Evolutionary conservation across 2,888 invertebrate genomes (phyloP), one percentile per base, ranked within the genome.

Genomic region (Drosophila ustulata): DNA sequence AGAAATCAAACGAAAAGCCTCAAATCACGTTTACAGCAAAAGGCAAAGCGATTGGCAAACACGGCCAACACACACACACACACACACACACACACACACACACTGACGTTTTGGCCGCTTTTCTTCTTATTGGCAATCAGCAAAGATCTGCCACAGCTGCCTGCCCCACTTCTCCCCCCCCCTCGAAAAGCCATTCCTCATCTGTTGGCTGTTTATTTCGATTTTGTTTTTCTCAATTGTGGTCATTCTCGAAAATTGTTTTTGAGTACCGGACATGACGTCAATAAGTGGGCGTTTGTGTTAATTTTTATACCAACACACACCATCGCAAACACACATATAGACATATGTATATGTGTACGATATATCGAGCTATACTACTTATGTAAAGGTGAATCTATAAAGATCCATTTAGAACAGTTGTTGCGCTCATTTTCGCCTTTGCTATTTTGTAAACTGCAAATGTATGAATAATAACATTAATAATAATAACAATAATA

Each of bases 271-370:
- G 90, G 91, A 92, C 89, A 88, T 91, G 91, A 92, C 91, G 91
- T 91, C 92, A 91, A 91, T 91, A 89, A 89, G 92, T 91, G 90
- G 91, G 91, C 91, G 92, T 90, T 89, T 89, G 90, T 85, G 86
- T 90, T 91, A 87, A 91, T 90, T 90, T 87, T 77, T 80, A 87
- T 75, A 75, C 66, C 76, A 71, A 18, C 18, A 18, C 18, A 18
- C 18, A 18, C 18, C 18, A 18, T 64, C 52, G 61, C 52, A 78
- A 57, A 64, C 45, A 76, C 51, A 69, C 37, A 52, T 8, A 52
- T 25, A 63, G n/a, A 41, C 8, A 51, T 25, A n/a, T 23, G 41
- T 32, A 28, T 28, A 59, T 30, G 32, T 23, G 50, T 41, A 45
- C 41, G 39, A 47, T 46, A 32, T 51, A 37, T 34, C 25, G 23